Conservation (phyloP, 2,888 invertebrate genomes). For the Neelides folsomi region DNA sequence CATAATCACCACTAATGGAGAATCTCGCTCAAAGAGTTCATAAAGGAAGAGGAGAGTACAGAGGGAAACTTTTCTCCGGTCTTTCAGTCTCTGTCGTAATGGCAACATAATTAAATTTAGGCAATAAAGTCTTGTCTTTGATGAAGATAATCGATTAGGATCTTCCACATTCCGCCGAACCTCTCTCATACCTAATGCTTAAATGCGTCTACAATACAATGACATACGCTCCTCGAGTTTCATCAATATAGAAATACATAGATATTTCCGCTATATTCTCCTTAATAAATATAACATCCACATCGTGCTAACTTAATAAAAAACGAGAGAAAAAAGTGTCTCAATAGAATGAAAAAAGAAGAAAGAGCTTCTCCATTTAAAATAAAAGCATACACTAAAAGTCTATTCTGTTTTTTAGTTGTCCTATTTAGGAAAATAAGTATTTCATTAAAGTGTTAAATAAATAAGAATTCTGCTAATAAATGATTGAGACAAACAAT, state of each 20-base stretch:
- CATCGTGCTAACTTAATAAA: too few species aligned
- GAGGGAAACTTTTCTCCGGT: slow-evolving; percentile 7
- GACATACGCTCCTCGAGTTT: neutral
- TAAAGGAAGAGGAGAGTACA: slow-evolving; percentile 12
- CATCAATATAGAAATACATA: too few species aligned
- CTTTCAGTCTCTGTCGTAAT: slow-evolving; percentile 13
- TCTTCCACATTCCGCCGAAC: slow-evolving; percentile 11
- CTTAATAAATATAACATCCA: neutral
- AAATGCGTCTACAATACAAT: neutral
- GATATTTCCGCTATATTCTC: neutral
- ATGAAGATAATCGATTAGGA: slow-evolving; percentile 25
- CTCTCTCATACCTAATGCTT: neutral
- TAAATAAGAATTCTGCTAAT: too few species aligned
- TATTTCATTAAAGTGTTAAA: too few species aligned
- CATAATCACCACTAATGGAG: slow-evolving; percentile 18
- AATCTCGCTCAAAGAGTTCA: slow-evolving; percentile 14
- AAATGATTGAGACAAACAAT: too few species aligned
- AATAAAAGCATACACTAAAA: too few species aligned
- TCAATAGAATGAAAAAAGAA: too few species aligned
- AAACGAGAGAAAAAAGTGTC: too few species aligned
- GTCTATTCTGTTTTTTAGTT: too few species aligned
- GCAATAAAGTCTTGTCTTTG: slow-evolving; percentile 25
- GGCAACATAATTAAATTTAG: slow-evolving; percentile 26
- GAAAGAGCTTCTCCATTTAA: too few species aligned
- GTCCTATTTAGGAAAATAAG: too few species aligned